Conservation (phyloP, 2,797 vertebrate species). For the Lagodon rhomboides region DNA sequence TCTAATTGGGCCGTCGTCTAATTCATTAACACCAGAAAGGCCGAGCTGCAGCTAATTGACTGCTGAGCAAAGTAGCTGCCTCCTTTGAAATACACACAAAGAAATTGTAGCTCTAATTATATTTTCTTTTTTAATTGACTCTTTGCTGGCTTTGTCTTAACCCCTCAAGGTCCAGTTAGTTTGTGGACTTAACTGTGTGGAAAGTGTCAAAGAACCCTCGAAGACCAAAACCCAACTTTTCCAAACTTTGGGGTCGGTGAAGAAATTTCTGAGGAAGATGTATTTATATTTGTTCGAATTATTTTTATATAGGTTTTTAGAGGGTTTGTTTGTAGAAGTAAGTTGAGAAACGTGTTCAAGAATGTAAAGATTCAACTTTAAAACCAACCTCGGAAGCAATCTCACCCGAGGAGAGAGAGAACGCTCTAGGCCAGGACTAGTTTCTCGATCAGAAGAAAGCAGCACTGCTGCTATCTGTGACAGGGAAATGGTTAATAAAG, state of each 20-base stretch:
- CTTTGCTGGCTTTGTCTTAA: not conserved
- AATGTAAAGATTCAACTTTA: not conserved
- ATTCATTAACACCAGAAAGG: constrained; percentile 51
- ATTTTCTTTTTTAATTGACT: constrained; percentile 17
- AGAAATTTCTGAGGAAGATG: not conserved
- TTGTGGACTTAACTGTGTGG: not conserved
- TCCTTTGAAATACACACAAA: constrained; percentile 14
- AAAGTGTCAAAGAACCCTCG: not conserved
- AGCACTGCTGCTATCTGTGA: not conserved
- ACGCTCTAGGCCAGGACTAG: not conserved
- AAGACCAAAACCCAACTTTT: not conserved
- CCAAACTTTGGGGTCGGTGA: not conserved
- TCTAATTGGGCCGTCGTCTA: constrained; percentile 44
- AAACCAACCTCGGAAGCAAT: not conserved
- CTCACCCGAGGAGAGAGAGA: not conserved
- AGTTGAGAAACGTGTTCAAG: not conserved
- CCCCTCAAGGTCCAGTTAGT: constrained; percentile 1
- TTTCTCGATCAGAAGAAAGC: not conserved
- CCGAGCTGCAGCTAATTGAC: constrained; percentile 36
- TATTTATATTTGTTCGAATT: not conserved
- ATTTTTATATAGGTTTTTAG: not conserved
- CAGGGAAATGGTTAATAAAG: constrained; percentile 42
- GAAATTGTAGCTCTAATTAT: constrained; percentile 8
- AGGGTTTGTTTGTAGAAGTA: not conserved
- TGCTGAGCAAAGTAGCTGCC: constrained; percentile 19